These are phyloP conservation scores for Dexiosoma caninum DNA, from an alignment of 2,888 invertebrate genomes.

Conservation along the genomic window DNA sequence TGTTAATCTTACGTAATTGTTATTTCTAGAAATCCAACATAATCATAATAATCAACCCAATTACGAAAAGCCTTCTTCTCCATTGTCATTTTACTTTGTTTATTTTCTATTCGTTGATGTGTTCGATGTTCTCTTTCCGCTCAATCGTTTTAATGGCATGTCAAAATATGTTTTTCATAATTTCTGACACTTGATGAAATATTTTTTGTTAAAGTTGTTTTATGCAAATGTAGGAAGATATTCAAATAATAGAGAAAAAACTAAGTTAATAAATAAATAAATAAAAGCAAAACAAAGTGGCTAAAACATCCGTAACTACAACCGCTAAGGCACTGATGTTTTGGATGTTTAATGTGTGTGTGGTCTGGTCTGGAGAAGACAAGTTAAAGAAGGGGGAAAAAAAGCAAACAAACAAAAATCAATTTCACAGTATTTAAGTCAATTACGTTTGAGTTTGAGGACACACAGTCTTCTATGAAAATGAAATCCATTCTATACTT, in stretches of 20 bases:
- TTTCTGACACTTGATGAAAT: slow-evolving; percentile 59
- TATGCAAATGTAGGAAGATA: slow-evolving; percentile 47
- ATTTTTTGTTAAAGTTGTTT: slow-evolving; percentile 37
- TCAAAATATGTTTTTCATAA: slow-evolving; percentile 57
- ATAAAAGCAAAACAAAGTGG: background rate
- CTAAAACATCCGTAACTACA: background rate
- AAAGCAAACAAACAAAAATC: slow-evolving; percentile 19
- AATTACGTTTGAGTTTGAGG: slow-evolving; percentile 22
- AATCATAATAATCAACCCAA: too few relatives aligned
- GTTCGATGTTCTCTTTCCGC: slow-evolving; percentile 21
- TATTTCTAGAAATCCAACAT: too few relatives aligned
- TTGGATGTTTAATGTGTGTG: slow-evolving; percentile 26
- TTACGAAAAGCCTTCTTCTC: too few relatives aligned
- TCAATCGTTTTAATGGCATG: slow-evolving; percentile 49
- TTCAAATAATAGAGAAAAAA: background rate
- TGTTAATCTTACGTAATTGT: too few relatives aligned
- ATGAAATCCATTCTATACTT: background rate
- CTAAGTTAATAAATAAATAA: too few relatives aligned
- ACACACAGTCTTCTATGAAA: background rate
- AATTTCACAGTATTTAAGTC: slow-evolving; percentile 44
- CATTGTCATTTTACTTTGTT: too few relatives aligned
- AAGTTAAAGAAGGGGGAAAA: background rate
- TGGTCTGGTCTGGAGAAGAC: background rate
- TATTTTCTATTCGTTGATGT: background rate
- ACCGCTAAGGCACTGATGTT: background rate